These are phyloP conservation scores for Crioceris asparagi DNA, from an alignment of 2,888 invertebrate species.

Conservation along the genomic window DNA sequence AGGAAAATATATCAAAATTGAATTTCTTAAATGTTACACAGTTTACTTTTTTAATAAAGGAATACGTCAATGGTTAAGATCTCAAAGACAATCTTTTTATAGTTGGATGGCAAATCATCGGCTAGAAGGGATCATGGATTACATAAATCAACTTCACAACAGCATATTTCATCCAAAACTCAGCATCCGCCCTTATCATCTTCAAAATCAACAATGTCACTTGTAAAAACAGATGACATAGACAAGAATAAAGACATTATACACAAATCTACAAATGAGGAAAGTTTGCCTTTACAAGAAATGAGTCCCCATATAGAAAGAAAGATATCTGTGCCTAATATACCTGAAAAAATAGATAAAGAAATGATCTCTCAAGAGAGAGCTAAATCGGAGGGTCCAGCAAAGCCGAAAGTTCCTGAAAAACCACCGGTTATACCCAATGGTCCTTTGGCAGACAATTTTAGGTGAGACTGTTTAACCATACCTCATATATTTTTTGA, in stretches of 20 bases:
- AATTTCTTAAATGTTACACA: no score
- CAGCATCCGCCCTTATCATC: slow-evolving; percentile 30
- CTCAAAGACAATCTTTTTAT: slow-evolving; percentile 9
- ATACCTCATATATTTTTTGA: no score
- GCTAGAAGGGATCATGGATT: slow-evolving; percentile 23
- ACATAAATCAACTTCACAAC: slow-evolving; percentile 38
- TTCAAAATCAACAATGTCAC: slow-evolving; percentile 35
- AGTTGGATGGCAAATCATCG: slow-evolving; percentile 18
- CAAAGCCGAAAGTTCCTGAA: slow-evolving; percentile 10
- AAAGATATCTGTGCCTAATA: slow-evolving; percentile 19
- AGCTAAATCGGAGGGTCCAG: slow-evolving; percentile 19
- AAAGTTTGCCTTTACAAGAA: slow-evolving; percentile 7
- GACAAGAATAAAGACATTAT: slow-evolving; percentile 16
- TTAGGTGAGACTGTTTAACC: slow-evolving; percentile 10
- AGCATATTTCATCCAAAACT: slow-evolving; percentile 32
- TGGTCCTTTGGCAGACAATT: slow-evolving; percentile 12
- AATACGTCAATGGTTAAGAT: no score
- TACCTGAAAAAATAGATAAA: slow-evolving; percentile 20
- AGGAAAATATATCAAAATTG: no score
- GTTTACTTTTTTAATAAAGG: no score
- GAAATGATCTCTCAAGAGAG: slow-evolving; percentile 15
- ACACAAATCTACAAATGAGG: no score
- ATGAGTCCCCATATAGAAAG: slow-evolving; percentile 14
- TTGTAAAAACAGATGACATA: slow-evolving; percentile 24
- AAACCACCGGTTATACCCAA: slow-evolving; percentile 12